These are phyloP conservation scores for Urocitellus parryii DNA, from an alignment of 2,113 vertebrate genomes.

Conservation along the genomic window DNA sequence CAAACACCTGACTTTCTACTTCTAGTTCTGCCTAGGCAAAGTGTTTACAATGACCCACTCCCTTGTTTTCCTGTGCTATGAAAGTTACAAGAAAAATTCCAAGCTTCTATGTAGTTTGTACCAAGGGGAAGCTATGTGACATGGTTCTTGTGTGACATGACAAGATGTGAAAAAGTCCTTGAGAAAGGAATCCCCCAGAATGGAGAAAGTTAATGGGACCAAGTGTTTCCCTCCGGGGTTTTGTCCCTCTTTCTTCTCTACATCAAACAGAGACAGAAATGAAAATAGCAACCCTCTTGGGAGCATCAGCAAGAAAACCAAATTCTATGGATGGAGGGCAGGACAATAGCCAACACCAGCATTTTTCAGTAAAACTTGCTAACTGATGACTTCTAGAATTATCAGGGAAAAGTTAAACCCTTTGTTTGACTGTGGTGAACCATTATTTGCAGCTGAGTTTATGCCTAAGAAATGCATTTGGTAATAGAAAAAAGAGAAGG, in stretches of 20 bases:
- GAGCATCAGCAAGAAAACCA: background rate
- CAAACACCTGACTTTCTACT: background rate
- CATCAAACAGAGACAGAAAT: background rate
- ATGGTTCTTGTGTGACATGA: background rate
- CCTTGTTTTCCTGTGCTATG: background rate
- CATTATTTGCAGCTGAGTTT: background rate
- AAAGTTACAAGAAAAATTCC: background rate
- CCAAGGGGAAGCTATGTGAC: background rate
- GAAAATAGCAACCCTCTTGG: background rate
- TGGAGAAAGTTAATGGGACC: background rate
- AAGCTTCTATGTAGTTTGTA: background rate
- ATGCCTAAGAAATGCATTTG: background rate
- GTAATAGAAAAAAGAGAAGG: background rate
- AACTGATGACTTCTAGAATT: background rate
- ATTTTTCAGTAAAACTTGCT: background rate
- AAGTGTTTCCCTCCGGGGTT: background rate
- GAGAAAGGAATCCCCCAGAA: background rate
- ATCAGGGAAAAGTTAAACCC: background rate
- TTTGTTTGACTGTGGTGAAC: background rate
- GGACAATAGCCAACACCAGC: accelerated
- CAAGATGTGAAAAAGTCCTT: background rate
- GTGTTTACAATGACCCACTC: accelerated
- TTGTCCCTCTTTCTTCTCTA: background rate
- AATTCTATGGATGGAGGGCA: background rate
- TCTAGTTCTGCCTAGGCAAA: background rate